Base-by-base conservation (phyloP, 2,797 vertebrate species). In the Muraenolepis orangiensis region DNA sequence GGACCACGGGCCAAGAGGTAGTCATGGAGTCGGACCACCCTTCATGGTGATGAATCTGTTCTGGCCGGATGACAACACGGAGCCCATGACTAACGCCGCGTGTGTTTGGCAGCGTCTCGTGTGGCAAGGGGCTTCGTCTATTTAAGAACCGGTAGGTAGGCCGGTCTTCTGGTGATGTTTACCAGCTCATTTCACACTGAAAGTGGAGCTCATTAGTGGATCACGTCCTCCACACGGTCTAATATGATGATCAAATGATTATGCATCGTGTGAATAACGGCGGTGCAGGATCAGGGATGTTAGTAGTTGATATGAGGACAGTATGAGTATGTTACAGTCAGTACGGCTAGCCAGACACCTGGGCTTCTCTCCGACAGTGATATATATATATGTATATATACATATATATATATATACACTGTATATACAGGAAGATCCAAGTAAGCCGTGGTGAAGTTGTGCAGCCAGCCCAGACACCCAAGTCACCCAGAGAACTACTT, bases 381-480 rank as follows among this genome's bases (percentile, higher is more conserved):
- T 42, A 42, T 42, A 42, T 42, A 42, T 42, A 42, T 42, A 16
- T 42, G 16, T 42, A 42, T 42, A 46, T 46, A 46, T 46, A 46
- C 18, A 42, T 46, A 46, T 46, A 46, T 46, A 46, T 18, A 46
- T 46, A 46, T 46, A 46, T 46, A 31, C 29, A 64, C 3, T n/a
- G n/a, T n/a, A 26, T 2, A 6, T 38, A 10, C 23, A 66, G 61
- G 72, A n/a, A 73, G 32, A 32, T 73, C n/a, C n/a, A 66, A n/a
- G n/a, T n/a, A n/a, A 36, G 8, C 72, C 16, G 57, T 66, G 34
- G 51, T 18, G 10, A 16, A 66, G 23, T 38, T 73, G 29, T 73
- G 23, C 61, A 73, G 23, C 32, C 61, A 73, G 23, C 32, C 72
- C 72, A 66, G 32, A 73, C 18, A 66, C 38, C 18, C 10, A 28